phyloP scores from a whole-genome alignment of 2,113 vertebrate genomes.

The Dunckerocampus dactyliophorus region DNA sequence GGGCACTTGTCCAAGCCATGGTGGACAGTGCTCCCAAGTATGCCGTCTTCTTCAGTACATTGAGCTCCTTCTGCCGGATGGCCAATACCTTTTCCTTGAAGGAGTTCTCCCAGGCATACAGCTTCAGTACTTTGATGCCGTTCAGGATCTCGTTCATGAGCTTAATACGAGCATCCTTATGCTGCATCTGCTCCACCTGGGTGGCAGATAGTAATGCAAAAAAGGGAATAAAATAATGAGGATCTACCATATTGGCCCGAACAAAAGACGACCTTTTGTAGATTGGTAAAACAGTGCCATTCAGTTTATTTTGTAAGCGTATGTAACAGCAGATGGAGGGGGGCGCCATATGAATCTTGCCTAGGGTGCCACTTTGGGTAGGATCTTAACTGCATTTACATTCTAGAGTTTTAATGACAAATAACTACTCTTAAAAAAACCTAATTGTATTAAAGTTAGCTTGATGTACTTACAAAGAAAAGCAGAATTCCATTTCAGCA shows the following conservation, averaged over 20 bases:
- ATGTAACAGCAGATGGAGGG: too few relatives aligned
- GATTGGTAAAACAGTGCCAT: too few relatives aligned
- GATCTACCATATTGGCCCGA: neutral
- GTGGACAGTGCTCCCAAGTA: slow-evolving; percentile 83
- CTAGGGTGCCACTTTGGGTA: too few relatives aligned
- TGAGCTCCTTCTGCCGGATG: slow-evolving; percentile 84
- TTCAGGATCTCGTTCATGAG: slow-evolving; percentile 93
- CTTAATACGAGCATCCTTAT: slow-evolving; percentile 90
- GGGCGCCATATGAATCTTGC: too few relatives aligned
- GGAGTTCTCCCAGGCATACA: slow-evolving; percentile 93
- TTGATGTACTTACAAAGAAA: neutral
- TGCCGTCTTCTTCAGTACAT: slow-evolving; percentile 76
- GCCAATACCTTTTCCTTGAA: slow-evolving; percentile 82
- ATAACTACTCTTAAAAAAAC: too few relatives aligned
- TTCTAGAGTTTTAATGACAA: too few relatives aligned
- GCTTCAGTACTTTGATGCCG: slow-evolving; percentile 94
- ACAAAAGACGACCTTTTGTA: too few relatives aligned
- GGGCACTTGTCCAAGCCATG: slow-evolving; percentile 86
- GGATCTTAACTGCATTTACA: too few relatives aligned
- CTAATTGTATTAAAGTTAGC: too few relatives aligned
- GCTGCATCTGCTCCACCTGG: slow-evolving; percentile 88
- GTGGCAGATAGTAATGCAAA: neutral
- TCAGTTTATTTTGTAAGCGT: too few relatives aligned
- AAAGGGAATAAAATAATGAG: neutral
- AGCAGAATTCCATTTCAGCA: neutral